A percentile compares a stretch with the other conserved stretches of the same genome.
phyloP scores from a whole-genome alignment of 2,888 invertebrate species.

The Watsonalla cultraria region DNA sequence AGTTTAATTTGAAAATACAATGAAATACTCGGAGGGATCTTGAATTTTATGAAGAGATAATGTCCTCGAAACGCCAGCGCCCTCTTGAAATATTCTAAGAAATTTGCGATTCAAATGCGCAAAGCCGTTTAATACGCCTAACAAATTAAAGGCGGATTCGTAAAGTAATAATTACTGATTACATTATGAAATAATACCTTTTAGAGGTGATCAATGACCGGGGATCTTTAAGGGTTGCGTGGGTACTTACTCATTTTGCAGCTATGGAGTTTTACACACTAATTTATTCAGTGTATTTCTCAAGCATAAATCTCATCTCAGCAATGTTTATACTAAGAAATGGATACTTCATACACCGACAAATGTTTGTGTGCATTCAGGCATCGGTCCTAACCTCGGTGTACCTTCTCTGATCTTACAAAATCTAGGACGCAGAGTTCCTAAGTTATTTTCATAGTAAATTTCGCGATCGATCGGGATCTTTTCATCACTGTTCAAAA shows the following conservation, averaged over 20 bases:
- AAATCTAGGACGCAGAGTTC: too few relatives aligned
- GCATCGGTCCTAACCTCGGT: too few relatives aligned
- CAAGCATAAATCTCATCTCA: too few relatives aligned
- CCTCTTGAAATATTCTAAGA: conserved; percentile 76
- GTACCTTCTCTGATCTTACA: too few relatives aligned
- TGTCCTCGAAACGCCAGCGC: conserved; percentile 71
- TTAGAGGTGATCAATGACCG: conserved; percentile 19
- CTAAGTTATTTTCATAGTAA: too few relatives aligned
- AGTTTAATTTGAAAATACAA: conserved; percentile 65
- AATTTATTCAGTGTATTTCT: neutral
- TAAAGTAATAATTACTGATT: conserved; percentile 77
- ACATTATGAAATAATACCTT: conserved; percentile 67
- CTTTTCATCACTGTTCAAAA: too few relatives aligned
- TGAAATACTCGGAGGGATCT: conserved; percentile 68
- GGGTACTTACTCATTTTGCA: neutral
- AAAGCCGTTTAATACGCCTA: conserved; percentile 78
- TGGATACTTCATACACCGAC: neutral
- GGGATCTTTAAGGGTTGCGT: neutral
- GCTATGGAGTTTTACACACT: neutral
- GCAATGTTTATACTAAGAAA: too few relatives aligned
- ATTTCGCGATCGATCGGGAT: too few relatives aligned
- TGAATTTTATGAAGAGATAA: conserved; percentile 78
- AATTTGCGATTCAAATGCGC: conserved; percentile 78
- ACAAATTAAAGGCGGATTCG: conserved; percentile 78
- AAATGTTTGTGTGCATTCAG: neutral